These are phyloP conservation scores for Callipepla californica DNA, from an alignment of 2,113 vertebrate genomes.

Conservation along the genomic window DNA sequence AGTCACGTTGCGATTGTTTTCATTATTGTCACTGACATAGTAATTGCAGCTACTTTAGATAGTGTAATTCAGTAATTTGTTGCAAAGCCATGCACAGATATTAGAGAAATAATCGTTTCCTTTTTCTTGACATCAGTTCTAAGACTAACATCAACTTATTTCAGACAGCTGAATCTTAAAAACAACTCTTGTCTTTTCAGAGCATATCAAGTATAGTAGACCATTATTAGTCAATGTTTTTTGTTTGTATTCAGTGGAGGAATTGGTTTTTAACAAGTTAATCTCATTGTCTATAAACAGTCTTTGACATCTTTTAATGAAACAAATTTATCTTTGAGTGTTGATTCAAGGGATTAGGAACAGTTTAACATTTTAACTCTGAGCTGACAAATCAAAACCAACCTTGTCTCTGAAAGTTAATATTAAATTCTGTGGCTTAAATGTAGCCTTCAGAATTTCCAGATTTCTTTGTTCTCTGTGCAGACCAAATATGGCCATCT, in stretches of 20 bases:
- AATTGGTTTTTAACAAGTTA: conserved; percentile 2
- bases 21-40: not conserved
- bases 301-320: conserved; percentile 10
- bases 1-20: not conserved
- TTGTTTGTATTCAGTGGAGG: conserved; percentile 20
- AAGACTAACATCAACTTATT: conserved; percentile 18
- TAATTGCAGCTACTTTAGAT: not conserved
- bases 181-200: not conserved
- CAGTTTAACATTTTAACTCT: not conserved
- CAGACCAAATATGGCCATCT: not conserved
- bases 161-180: not conserved
- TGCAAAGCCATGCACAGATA: not conserved
- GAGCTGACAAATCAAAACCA: not conserved
- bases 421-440: not conserved
- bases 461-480: not conserved
- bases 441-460: not conserved
- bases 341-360: not conserved
- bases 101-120: not conserved
- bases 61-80: not conserved
- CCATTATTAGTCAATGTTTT: not conserved
- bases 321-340: not conserved
- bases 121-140: conserved; percentile 17
- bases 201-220: not conserved
- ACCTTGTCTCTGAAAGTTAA: not conserved
- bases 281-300: conserved; percentile 43